Base-by-base conservation (phyloP, 2,888 invertebrate species). In the Phoenoteleia sp. region DNA sequence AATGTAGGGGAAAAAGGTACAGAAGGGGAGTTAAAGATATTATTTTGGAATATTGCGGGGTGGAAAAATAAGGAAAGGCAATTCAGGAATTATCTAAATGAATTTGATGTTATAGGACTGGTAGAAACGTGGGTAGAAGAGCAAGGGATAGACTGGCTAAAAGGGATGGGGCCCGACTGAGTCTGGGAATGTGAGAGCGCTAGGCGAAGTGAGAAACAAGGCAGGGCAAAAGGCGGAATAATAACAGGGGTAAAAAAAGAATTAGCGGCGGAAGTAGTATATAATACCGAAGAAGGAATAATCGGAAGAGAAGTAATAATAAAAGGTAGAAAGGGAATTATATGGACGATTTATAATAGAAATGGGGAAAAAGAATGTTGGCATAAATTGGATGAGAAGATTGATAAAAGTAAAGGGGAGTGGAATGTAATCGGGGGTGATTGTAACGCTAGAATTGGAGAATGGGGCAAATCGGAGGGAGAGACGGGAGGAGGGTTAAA, bases 271-370 rank as follows among this genome's bases (percentile, higher is more conserved):
- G 27, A 27, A 27, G 27, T 3, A 6, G 27, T 27, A 27, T 27
- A 27, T 6, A 27, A 27, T 5, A 27, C 27, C 4, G 27, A 27
- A 27, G 27, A 27, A 27, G 27, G 27, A 6, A 27, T 27, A 3
- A 27, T 27, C 3, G 27, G 27, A 27, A 27, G 27, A 27, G 27
- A 27, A 5, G 27, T 27, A 27, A 27, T 5, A 27, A 27, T 27
- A 27, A 27, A 27, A 27, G 27, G 27, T 27, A 27, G 6, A 27
- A 3, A 5, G 6, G 27, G 27, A 6, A 5, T 5, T 27, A 6
- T 27, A 27, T 64, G 64, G 64, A 64, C 64, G n/a, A 47, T 64
- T 3, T 64, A 64, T 29, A 47, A 64, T 13, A 62, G 45, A 47
- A 19, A 13, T 7, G 47, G 64, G 11, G 64, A 47, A 7, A 45